A percentile compares a stretch with the other conserved stretches of the same genome.
Conservation (phyloP, 2,797 vertebrate genomes). For the Furcifer pardalis region DNA sequence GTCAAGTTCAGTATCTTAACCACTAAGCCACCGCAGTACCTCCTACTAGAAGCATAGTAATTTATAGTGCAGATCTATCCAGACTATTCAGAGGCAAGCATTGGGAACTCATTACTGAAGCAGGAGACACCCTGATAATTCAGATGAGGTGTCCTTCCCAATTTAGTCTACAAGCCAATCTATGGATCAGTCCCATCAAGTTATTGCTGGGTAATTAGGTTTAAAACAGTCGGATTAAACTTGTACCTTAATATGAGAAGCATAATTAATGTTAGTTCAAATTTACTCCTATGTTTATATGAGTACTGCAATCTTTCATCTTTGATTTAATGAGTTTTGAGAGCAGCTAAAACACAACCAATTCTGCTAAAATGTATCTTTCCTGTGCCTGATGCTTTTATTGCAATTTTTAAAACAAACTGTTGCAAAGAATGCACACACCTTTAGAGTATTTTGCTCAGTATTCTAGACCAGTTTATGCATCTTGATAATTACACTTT, state of each 20-base stretch:
- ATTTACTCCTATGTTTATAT: neutral
- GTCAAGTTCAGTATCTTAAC: too few relatives aligned
- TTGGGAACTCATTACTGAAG: too few relatives aligned
- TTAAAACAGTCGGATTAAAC: neutral
- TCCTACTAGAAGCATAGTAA: neutral
- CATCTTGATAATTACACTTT: neutral
- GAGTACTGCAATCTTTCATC: neutral
- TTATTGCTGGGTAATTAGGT: neutral
- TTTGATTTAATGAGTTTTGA: neutral
- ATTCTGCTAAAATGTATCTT: neutral
- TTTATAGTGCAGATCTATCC: neutral
- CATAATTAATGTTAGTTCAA: neutral
- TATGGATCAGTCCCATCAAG: neutral
- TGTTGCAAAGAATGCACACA: neutral
- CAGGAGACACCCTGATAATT: too few relatives aligned
- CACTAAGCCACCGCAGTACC: too few relatives aligned
- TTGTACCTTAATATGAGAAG: neutral
- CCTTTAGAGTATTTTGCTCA: neutral
- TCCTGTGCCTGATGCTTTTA: neutral
- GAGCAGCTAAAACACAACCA: neutral
- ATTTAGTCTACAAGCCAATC: too few relatives aligned
- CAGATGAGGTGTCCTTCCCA: too few relatives aligned
- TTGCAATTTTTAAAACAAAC: neutral
- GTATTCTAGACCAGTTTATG: neutral
- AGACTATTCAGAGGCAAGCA: neutral